Evolutionary conservation across 2,797 vertebrate species (phyloP).

Genomic region (Diceros bicornis): DNA sequence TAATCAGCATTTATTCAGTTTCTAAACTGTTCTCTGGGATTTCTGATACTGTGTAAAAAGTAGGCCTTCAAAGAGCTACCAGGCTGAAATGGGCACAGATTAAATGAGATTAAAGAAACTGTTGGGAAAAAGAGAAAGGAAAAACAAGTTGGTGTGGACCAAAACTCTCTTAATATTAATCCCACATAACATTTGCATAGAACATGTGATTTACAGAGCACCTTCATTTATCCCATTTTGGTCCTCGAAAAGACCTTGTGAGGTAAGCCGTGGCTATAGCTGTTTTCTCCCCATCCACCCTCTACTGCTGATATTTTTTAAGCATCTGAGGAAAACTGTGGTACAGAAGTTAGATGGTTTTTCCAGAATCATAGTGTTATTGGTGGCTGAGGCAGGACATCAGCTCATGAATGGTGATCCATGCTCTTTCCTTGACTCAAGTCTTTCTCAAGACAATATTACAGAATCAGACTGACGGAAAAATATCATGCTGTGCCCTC

Average conservation of each 20-base stretch:
- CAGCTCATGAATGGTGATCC: neutral
- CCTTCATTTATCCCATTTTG: neutral
- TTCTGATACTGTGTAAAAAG: neutral
- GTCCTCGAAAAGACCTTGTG: neutral
- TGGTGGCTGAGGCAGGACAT: neutral
- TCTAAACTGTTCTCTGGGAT: neutral
- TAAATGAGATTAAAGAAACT: neutral
- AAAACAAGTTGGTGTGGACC: neutral
- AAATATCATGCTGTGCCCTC: rapidly evolving
- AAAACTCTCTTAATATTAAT: neutral
- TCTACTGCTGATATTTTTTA: neutral
- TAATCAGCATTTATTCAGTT: neutral
- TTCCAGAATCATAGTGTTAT: neutral
- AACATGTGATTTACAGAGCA: neutral
- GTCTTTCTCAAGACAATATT: neutral
- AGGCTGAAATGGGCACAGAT: neutral
- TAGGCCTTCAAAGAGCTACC: neutral
- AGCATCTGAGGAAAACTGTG: neutral
- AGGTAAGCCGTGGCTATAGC: no score
- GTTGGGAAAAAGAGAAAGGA: neutral
- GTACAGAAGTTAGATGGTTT: neutral
- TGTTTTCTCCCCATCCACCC: neutral
- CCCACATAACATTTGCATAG: neutral
- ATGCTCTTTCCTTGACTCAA: neutral
- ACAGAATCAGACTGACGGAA: neutral